Conservation (phyloP, 1,140 invertebrate species). For the Drosophila teissieri region DNA sequence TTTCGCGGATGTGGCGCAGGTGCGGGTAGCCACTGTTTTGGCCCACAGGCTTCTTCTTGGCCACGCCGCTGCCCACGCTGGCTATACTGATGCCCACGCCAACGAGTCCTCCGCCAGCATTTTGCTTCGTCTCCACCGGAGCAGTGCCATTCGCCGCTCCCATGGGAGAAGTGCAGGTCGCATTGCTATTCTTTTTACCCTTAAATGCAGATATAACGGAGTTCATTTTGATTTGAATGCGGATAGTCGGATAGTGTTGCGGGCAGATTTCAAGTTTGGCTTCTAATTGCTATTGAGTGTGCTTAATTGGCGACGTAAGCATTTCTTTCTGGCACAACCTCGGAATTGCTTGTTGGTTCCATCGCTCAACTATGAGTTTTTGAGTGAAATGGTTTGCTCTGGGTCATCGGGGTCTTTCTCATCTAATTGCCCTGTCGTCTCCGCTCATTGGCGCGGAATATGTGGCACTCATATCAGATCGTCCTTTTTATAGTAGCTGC, state of each 20-base stretch:
- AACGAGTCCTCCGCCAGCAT: constrained; percentile 20
- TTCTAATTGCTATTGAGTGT: background rate
- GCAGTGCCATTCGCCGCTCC: constrained; percentile 4
- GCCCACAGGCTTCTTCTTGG: constrained; percentile 62
- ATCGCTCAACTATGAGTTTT: constrained; percentile 7
- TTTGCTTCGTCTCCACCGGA: constrained; percentile 20
- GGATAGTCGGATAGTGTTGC: background rate
- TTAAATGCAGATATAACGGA: constrained; percentile 85
- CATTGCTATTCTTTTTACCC: constrained; percentile 61
- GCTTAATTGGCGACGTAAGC: constrained; percentile 22
- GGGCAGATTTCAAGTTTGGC: constrained; percentile 1
- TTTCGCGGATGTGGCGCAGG: constrained; percentile 82
- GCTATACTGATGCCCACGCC: constrained; percentile 45
- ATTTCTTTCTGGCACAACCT: constrained; percentile 36
- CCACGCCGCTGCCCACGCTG: constrained; percentile 41
- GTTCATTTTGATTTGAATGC: constrained; percentile 72
- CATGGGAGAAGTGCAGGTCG: constrained; percentile 10
- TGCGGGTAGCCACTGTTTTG: constrained; percentile 83
- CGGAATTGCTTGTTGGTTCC: constrained; percentile 36
- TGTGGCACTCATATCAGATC: constrained; percentile 24
- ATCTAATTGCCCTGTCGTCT: background rate
- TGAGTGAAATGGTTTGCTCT: constrained; percentile 2
- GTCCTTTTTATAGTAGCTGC: constrained; percentile 10
- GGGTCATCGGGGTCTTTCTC: constrained; percentile 7
- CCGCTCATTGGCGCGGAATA: constrained; percentile 6